Conservation (phyloP, 2,888 invertebrate genomes). For the Neria commutata region DNA sequence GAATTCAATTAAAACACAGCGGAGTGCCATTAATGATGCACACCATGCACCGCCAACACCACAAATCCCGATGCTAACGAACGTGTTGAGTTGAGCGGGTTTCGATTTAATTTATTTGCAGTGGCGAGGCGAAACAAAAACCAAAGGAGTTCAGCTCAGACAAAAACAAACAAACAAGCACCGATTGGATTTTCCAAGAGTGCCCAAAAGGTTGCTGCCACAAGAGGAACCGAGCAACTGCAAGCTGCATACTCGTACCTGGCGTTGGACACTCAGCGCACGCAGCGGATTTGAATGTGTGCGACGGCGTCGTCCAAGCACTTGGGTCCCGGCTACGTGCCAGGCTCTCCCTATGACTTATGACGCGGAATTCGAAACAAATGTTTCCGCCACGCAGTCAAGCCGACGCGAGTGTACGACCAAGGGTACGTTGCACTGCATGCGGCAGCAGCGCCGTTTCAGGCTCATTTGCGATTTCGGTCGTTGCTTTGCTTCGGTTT, state of each 20-base stretch:
- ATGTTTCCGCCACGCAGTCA: constrained; percentile 33
- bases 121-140: no score
- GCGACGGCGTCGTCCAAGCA: background rate
- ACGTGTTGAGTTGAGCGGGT: no score
- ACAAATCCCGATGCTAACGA: no score
- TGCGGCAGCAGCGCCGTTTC: background rate
- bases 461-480: background rate
- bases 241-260: background rate
- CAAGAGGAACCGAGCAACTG: background rate
- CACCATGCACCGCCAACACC: no score
- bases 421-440: background rate
- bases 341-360: constrained; percentile 31
- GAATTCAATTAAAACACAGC: no score
- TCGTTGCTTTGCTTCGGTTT: background rate
- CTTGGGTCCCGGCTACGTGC: constrained; percentile 1
- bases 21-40: no score
- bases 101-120: no score
- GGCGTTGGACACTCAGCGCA: background rate
- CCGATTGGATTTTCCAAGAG: no score
- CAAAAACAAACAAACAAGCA: no score
- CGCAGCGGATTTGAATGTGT: background rate
- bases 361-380: constrained; percentile 37
- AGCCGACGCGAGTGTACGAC: background rate
- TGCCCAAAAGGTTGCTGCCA: background rate
- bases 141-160: no score